Evolutionary conservation across 2,797 vertebrate genomes (phyloP).

Genomic region (Darevskia nairensis): DNA sequence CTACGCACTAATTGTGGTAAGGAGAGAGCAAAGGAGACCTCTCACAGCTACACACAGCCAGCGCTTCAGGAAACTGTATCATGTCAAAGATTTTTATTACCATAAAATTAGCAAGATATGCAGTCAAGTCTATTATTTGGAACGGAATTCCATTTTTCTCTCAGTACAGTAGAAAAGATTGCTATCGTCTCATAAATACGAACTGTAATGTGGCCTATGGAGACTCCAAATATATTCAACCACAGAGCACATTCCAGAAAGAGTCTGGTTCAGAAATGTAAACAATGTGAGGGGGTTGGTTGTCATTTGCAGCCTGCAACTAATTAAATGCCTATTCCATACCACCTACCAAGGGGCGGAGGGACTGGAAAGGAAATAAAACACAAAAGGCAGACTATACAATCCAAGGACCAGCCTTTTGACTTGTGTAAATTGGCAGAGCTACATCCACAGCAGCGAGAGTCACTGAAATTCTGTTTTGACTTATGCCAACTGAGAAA

Average conservation of each 20-base stretch:
- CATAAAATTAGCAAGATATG: conserved; percentile 39
- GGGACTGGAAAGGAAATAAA: conserved; percentile 56
- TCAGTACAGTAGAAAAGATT: conserved; percentile 42
- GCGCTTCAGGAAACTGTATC: conserved; percentile 4
- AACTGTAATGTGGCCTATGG: conserved; percentile 37
- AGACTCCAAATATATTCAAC: conserved; percentile 48
- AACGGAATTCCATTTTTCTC: conserved; percentile 51
- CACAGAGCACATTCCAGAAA: conserved; percentile 62
- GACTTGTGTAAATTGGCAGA: conserved; percentile 20
- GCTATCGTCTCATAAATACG: conserved; percentile 47
- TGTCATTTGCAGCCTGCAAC: conserved; percentile 61
- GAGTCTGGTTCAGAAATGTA: conserved; percentile 64
- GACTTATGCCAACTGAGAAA: conserved; percentile 13
- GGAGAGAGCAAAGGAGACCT: not conserved
- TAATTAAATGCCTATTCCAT: conserved; percentile 67
- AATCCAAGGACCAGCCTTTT: conserved; percentile 32
- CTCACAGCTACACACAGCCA: not conserved
- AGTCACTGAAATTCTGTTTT: conserved; percentile 16
- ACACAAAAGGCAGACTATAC: conserved; percentile 9
- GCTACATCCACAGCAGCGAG: rapidly evolving
- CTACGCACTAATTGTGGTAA: not conserved
- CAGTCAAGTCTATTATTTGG: conserved; percentile 26
- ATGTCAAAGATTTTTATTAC: conserved; percentile 28
- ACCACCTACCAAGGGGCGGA: conserved; percentile 65
- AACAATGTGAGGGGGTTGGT: conserved; percentile 57